These are phyloP conservation scores for Meiosimyza decipiens DNA, from an alignment of 2,888 invertebrate genomes.

Conservation along the genomic window DNA sequence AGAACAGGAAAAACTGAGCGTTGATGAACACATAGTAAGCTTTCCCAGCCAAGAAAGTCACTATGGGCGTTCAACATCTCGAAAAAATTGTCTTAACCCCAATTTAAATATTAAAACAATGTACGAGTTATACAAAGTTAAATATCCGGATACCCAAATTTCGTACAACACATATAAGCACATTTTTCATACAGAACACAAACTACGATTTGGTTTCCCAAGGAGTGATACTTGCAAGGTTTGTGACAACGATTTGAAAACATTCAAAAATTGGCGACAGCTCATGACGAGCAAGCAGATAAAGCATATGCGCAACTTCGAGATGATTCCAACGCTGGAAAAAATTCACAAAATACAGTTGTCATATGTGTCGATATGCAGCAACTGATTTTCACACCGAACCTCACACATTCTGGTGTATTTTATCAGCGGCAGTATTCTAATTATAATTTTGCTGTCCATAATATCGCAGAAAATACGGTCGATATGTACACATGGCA, in stretches of 20 bases:
- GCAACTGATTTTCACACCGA: slow-evolving; percentile 34
- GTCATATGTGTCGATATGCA: slow-evolving; percentile 25
- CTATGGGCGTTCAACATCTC: too few relatives aligned
- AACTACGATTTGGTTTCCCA: too few relatives aligned
- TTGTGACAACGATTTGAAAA: background rate
- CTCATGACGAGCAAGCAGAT: slow-evolving; percentile 13
- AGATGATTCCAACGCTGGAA: background rate
- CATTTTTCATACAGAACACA: too few relatives aligned
- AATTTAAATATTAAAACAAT: too few relatives aligned
- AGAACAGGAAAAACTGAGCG: too few relatives aligned
- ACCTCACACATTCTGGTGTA: background rate
- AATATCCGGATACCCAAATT: slow-evolving; percentile 20
- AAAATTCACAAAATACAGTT: background rate
- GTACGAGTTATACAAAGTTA: background rate
- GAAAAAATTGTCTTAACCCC: too few relatives aligned
- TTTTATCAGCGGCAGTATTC: slow-evolving; percentile 33
- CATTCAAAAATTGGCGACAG: too few relatives aligned
- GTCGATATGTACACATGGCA: slow-evolving; percentile 38
- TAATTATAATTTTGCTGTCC: slow-evolving; percentile 32
- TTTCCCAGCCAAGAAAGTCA: too few relatives aligned
- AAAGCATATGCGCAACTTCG: slow-evolving; percentile 11
- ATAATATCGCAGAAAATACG: slow-evolving; percentile 10
- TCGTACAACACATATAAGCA: slow-evolving; percentile 18
- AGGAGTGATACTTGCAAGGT: too few relatives aligned
- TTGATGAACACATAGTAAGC: too few relatives aligned